phyloP scores from a whole-genome alignment of 1,140 invertebrate genomes.

The Homarus americanus region DNA sequence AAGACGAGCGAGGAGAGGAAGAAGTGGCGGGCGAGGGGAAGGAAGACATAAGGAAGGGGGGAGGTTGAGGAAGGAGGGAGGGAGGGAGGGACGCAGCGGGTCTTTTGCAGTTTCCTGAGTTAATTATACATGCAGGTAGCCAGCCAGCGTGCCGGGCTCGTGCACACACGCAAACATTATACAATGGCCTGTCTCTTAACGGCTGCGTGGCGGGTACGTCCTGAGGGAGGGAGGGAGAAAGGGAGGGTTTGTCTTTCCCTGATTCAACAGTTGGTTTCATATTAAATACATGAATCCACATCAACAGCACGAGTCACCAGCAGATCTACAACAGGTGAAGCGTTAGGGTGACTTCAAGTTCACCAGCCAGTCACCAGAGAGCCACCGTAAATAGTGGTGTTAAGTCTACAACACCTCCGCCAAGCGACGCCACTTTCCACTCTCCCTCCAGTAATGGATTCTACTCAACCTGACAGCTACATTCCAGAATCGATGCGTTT shows the following conservation, averaged over 20 bases:
- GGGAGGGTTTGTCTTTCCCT: no score
- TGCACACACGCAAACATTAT: background rate
- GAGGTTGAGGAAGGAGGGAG: background rate
- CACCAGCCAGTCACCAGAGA: no score
- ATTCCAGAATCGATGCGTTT: background rate
- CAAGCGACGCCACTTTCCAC: background rate
- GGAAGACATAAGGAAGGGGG: background rate
- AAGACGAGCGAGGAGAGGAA: background rate
- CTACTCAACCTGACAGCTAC: background rate
- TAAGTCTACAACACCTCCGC: no score
- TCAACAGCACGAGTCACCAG: no score
- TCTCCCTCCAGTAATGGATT: background rate
- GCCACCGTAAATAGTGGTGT: no score
- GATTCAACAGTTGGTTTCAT: no score
- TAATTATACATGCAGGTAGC: background rate
- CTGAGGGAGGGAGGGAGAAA: no score
- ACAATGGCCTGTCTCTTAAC: background rate
- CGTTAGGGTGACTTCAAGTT: no score
- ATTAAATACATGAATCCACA: no score
- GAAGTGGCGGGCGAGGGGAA: background rate
- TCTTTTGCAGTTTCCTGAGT: background rate
- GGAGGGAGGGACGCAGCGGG: background rate
- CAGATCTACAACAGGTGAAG: no score
- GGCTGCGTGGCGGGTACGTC: no score
- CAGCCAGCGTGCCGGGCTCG: background rate